Evolutionary conservation across 1,140 invertebrate genomes (phyloP), one percentile per base, ranked within the genome.

Genomic region (Drosophila truncata): DNA sequence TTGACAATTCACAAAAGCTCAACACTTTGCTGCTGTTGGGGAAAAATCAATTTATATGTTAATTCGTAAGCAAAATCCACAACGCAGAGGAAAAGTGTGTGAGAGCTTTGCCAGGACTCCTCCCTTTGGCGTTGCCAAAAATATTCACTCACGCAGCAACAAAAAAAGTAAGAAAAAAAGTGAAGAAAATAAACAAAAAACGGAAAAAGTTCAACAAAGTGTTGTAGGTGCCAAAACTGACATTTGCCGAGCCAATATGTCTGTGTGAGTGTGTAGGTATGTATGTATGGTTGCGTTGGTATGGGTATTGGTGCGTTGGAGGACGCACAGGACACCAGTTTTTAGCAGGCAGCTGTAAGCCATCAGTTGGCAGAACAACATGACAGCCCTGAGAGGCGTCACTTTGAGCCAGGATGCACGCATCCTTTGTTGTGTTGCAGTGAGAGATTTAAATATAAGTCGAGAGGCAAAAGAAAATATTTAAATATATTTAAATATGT

Each of bases 1-100:
- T 78, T 80, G 77, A 74, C 77, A 88, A 78, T 82, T 58, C 75
- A 82, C 57, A 75, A 70, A 72, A 66, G 67, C 67, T 67, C 63
- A 85, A 85, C 81, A 82, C 81, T 85, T 84, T 90, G 78, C 50
- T 52, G 35, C 55, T 60, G 67, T 64, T 25, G 27, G 27, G 27
- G 42, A 66, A 91, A 90, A 90, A 90, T 90, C 85, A 90, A 90
- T 90, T 90, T 90, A 90, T 90, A 90, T 90, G 85, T 90, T 90
- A 90, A 90, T 90, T 90, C 79, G 82, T 82, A 70, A 79, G 74
- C 64, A 82, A 90, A 85, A 66, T 79, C 82, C 78, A 75, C 49
- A 77, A 60, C 44, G 55, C 35, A 47, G 20, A n/a, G 41, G 59
- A 50, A 73, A 49, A 52, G 70, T 52, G 83, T 79, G 62, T 52